These are phyloP conservation scores for Mamestra configurata DNA, from an alignment of 1,140 invertebrate genomes.

Conservation along the genomic window DNA sequence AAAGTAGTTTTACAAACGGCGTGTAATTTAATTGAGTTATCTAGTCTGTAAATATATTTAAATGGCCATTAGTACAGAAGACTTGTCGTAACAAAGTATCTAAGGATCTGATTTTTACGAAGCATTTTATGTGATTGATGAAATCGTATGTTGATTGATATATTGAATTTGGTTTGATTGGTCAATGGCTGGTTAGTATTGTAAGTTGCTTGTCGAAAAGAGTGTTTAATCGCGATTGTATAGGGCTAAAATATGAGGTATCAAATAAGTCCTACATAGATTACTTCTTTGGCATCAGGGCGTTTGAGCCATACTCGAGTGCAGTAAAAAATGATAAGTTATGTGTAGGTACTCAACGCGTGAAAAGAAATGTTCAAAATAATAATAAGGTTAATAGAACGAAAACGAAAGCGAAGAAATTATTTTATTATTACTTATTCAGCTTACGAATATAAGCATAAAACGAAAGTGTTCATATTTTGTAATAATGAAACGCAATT, in stretches of 20 bases:
- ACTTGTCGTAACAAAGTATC: conserved; percentile 32
- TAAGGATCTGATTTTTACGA: conserved; percentile 48
- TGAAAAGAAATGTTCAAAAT: conserved; percentile 31
- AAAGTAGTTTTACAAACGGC: conserved; percentile 43
- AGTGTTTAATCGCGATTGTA: background rate
- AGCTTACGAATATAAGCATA: conserved; percentile 26
- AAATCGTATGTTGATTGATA: conserved; percentile 1
- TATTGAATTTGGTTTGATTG: conserved; percentile 27
- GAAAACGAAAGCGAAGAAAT: conserved; percentile 12
- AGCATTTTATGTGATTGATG: conserved; percentile 21
- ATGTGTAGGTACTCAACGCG: background rate
- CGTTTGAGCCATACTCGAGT: conserved; percentile 10
- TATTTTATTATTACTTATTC: conserved; percentile 43
- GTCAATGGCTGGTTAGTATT: conserved; percentile 37
- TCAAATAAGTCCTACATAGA: background rate
- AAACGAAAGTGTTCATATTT: conserved; percentile 65
- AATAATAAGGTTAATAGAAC: background rate
- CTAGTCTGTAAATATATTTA: conserved; percentile 55
- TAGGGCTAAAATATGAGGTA: background rate
- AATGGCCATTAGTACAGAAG: conserved; percentile 46
- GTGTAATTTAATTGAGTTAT: conserved; percentile 52
- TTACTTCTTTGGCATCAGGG: background rate
- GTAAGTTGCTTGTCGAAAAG: conserved; percentile 10
- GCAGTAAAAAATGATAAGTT: background rate
- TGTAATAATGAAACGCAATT: conserved; percentile 57